Evolutionary conservation across 2,888 invertebrate species (phyloP), one percentile per base, ranked within the genome.

Genomic region (Sphaeridia pumilis): DNA sequence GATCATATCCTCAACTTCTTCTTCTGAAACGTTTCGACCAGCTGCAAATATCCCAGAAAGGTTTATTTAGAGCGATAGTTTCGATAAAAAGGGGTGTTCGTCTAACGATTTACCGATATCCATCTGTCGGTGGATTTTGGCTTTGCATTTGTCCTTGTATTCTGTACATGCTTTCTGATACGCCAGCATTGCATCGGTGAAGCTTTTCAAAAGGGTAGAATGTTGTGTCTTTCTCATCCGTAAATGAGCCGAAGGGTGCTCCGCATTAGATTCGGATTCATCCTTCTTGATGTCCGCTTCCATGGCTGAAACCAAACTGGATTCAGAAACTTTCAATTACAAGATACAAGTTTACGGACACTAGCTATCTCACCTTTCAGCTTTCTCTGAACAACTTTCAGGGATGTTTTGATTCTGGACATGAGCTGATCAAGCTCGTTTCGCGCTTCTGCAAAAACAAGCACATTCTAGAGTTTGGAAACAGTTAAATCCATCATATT

Each of bases 361-460:
- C 14, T 36, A 22, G 20, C 24, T 24, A 24, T 31, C 50, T 12
- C 46, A 58, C 61, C 76, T 61, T 75, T 75, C 66, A 81, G 71
- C 65, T 76, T 77, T 47, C 71, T 74, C 66, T 76, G 73, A 58
- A 77, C 70, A 67, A 74, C 73, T 56, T 73, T 69, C 5, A 77
- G 77, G 2, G 73, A 70, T 48, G 72, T 74, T 65, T 75, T 73
- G 56, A 77, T 74, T 41, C 72, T 71, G 58, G 74, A 74, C 62
- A 75, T 76, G 59, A 76, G 72, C 27, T 70, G 70, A 59, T 81
- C 80, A 68, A 81, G 68, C 68, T 80, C 79, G 58, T 75, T 74
- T 69, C 79, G 78, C 66, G 79, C 54, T 45, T 48, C 60, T 61
- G 38, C 5, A 52, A 56, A 26, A 27, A 2, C 28, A 46, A 14